Evolutionary conservation across 2,888 invertebrate species (phyloP).

Genomic region (Caradrina kadenii): DNA sequence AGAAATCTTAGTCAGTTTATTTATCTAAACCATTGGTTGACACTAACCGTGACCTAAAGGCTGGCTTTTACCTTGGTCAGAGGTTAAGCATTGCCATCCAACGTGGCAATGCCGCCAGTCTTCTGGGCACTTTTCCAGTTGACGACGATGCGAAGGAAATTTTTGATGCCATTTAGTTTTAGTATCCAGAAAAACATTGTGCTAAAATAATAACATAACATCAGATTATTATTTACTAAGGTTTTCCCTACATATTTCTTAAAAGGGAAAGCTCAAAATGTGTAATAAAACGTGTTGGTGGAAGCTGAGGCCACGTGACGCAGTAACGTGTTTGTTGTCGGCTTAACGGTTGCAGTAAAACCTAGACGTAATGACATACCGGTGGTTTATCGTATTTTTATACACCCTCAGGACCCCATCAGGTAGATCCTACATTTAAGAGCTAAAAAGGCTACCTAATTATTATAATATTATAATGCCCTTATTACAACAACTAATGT

Average conservation of each 20-base stretch:
- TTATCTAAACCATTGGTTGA: too few species aligned
- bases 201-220: not conserved
- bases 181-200: not conserved
- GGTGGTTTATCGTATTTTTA: not conserved
- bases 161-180: too few species aligned
- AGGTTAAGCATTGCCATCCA: too few species aligned
- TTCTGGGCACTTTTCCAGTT: too few species aligned
- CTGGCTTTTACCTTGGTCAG: too few species aligned
- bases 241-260: not conserved
- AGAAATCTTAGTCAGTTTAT: not conserved
- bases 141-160: too few species aligned
- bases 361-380: not conserved
- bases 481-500: not conserved
- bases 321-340: conserved; percentile 9
- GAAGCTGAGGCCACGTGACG: conserved; percentile 11
- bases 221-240: not conserved
- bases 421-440: not conserved
- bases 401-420: not conserved
- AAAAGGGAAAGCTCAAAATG: conserved; percentile 7
- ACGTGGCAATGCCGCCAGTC: too few species aligned
- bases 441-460: not conserved
- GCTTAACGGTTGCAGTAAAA: conserved; percentile 10
- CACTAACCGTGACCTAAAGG: too few species aligned
- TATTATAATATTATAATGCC: not conserved
- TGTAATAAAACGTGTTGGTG: conserved; percentile 4